Percentiles rank a stretch among this genome's conserved stretches.
phyloP scores from a whole-genome alignment of 1,140 invertebrate species.

The Papilio aristodemus region DNA sequence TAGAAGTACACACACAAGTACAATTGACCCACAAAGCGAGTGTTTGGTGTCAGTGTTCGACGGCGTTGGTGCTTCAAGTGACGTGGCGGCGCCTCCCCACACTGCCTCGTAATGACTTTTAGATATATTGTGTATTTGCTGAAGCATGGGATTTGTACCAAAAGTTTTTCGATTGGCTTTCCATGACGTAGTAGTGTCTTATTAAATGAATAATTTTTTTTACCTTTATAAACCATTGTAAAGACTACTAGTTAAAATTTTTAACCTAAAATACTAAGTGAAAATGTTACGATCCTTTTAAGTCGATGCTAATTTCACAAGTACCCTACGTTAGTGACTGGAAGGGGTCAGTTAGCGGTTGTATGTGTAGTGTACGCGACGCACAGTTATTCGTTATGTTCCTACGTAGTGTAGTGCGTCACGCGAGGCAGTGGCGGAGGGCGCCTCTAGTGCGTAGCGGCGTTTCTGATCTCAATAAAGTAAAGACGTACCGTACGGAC shows the following conservation, averaged over 20 bases:
- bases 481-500: slow-evolving; percentile 67
- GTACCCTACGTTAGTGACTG: slow-evolving; percentile 7
- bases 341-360: neutral
- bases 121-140: slow-evolving; percentile 35
- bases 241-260: neutral
- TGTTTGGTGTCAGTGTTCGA: slow-evolving; percentile 21
- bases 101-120: slow-evolving; percentile 36
- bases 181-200: neutral
- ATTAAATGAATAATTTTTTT: too few species aligned
- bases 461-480: slow-evolving; percentile 78
- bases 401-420: slow-evolving; percentile 32
- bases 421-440: slow-evolving; percentile 39
- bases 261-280: neutral
- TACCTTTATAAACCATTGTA: neutral
- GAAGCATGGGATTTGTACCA: neutral
- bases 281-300: neutral
- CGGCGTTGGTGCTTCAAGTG: slow-evolving; percentile 24
- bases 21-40: slow-evolving; percentile 2
- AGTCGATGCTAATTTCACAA: neutral
- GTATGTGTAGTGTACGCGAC: slow-evolving; percentile 16
- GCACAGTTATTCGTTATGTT: slow-evolving; percentile 36
- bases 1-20: slow-evolving; percentile 15
- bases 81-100: slow-evolving; percentile 15
- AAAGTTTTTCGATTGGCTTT: slow-evolving; percentile 5
- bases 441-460: slow-evolving; percentile 65